These are phyloP conservation scores for Magallana nippona DNA, from an alignment of 2,888 invertebrate species.

Conservation along the genomic window DNA sequence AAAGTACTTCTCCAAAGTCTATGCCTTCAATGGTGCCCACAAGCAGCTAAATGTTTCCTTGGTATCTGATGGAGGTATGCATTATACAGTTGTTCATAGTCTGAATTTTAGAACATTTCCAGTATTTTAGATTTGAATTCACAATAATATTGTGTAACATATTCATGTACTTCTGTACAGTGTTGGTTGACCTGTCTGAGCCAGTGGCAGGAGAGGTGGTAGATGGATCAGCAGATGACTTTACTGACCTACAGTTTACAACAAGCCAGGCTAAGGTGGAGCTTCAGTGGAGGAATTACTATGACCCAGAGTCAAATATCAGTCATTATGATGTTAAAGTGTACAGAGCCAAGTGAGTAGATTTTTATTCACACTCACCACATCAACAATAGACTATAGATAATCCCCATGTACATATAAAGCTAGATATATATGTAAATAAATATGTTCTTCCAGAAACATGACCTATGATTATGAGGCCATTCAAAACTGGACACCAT, in stretches of 20 bases:
- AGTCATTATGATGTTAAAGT: slow-evolving; percentile 59
- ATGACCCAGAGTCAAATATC: slow-evolving; percentile 68
- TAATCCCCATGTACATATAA: too few relatives aligned
- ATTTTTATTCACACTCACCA: not conserved
- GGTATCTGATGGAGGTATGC: slow-evolving; percentile 62
- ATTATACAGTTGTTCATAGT: too few relatives aligned
- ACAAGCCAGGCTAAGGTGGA: slow-evolving; percentile 61
- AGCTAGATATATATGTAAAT: too few relatives aligned
- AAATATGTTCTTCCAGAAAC: slow-evolving; percentile 44
- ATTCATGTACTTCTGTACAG: slow-evolving; percentile 50
- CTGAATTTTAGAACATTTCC: too few relatives aligned
- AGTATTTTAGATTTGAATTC: too few relatives aligned
- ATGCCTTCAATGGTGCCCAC: slow-evolving; percentile 65
- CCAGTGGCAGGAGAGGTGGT: slow-evolving; percentile 62
- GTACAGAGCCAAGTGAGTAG: slow-evolving; percentile 55
- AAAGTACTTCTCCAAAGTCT: slow-evolving; percentile 58
- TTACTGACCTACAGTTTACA: slow-evolving; percentile 60
- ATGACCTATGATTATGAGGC: slow-evolving; percentile 50
- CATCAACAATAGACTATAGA: too few relatives aligned
- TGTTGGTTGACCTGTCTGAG: slow-evolving; percentile 62
- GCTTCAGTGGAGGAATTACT: slow-evolving; percentile 63
- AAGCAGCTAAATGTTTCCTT: slow-evolving; percentile 61
- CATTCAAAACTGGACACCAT: slow-evolving; percentile 55
- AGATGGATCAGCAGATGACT: slow-evolving; percentile 56
- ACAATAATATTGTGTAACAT: not conserved